Evolutionary conservation across 2,113 vertebrate genomes (phyloP).

Genomic region (Orthochromis malagaraziensis): DNA sequence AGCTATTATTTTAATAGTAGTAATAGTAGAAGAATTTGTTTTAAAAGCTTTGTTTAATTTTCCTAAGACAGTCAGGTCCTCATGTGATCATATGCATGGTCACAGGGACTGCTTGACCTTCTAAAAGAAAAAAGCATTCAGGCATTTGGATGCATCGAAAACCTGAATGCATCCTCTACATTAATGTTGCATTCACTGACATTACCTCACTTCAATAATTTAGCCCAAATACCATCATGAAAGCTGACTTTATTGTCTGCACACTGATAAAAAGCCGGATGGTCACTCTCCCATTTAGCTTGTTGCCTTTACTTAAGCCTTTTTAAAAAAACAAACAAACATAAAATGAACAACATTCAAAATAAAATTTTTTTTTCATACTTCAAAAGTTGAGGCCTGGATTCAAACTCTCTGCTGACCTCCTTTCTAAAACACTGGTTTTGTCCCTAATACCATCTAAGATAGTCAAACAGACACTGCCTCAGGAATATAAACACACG

Average conservation of each 20-base stretch:
- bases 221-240: background rate
- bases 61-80: background rate
- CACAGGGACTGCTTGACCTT: background rate
- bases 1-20: background rate
- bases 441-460: background rate
- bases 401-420: background rate
- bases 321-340: background rate
- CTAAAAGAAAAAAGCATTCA: background rate
- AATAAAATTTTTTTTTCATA: background rate
- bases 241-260: background rate
- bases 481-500: background rate
- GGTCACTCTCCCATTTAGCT: background rate
- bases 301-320: background rate
- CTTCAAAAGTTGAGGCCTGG: background rate
- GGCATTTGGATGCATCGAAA: background rate
- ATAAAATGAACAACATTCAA: background rate
- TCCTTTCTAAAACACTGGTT: background rate
- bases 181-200: background rate
- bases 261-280: background rate
- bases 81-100: background rate
- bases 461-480: background rate
- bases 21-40: accelerated
- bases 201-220: background rate
- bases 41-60: background rate
- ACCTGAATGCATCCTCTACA: background rate